These are phyloP conservation scores for Conomelus anceps DNA, from an alignment of 2,888 invertebrate genomes.

Conservation along the genomic window DNA sequence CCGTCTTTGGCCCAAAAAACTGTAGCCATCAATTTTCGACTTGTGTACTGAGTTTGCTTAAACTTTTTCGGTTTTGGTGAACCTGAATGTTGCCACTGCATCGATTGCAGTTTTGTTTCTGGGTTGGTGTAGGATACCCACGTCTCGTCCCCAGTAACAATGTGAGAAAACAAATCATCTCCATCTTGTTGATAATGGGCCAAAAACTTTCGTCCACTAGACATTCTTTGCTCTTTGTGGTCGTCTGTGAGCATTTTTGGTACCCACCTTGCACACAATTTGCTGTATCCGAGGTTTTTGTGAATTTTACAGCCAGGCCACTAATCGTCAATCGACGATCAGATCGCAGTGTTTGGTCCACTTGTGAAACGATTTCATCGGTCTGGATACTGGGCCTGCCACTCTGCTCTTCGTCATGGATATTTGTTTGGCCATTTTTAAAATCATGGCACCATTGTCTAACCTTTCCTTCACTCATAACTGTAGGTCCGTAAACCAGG, in stretches of 20 bases:
- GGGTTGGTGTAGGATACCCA: slow-evolving; percentile 20
- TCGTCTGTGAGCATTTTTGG: slow-evolving; percentile 20
- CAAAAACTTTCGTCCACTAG: slow-evolving; percentile 1
- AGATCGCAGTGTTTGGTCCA: too few species aligned
- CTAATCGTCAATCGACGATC: slow-evolving; percentile 8
- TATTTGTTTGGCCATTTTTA: background rate
- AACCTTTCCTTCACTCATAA: slow-evolving; percentile 6
- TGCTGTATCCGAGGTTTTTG: slow-evolving; percentile 3
- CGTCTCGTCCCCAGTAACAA: slow-evolving; percentile 23
- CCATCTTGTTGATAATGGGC: background rate
- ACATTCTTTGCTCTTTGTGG: slow-evolving; percentile 21
- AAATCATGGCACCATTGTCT: background rate
- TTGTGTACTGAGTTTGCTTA: background rate
- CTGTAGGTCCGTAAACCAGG: slow-evolving; percentile 4
- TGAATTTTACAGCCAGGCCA: background rate
- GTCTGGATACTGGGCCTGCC: slow-evolving; percentile 6
- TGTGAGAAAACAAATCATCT: slow-evolving; percentile 4
- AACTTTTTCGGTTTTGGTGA: background rate
- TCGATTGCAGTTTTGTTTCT: slow-evolving; percentile 15
- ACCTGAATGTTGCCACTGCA: slow-evolving; percentile 5
- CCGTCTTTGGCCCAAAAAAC: background rate
- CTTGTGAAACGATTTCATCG: background rate
- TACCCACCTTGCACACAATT: too few species aligned
- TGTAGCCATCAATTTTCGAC: background rate
- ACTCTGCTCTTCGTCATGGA: slow-evolving; percentile 7